Evolutionary conservation across 2,888 invertebrate genomes (phyloP).

Genomic region (Oligia latruncula): DNA sequence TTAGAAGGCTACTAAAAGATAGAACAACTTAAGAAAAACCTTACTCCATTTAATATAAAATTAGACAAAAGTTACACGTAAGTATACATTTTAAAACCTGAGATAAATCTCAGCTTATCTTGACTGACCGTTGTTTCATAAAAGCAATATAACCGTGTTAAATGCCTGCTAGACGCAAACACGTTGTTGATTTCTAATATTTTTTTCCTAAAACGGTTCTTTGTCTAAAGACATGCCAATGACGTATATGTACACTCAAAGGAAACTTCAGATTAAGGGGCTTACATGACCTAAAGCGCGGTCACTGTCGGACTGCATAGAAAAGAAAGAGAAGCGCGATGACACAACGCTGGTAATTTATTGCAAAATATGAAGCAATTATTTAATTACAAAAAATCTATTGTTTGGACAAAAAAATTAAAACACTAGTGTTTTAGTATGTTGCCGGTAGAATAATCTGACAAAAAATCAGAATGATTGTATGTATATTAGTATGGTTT

Average conservation of each 20-base stretch:
- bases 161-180: neutral
- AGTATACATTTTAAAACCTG: neutral
- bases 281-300: too few relatives aligned
- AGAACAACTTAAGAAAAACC: neutral
- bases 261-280: constrained; percentile 4
- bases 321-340: too few relatives aligned
- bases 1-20: neutral
- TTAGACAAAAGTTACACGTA: neutral
- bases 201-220: neutral
- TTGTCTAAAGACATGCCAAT: neutral
- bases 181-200: neutral
- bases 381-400: too few relatives aligned
- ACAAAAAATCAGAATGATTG: too few relatives aligned
- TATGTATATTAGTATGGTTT: too few relatives aligned
- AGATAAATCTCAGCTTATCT: neutral
- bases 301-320: too few relatives aligned
- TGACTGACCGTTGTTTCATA: neutral
- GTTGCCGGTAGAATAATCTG: too few relatives aligned
- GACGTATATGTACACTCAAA: neutral
- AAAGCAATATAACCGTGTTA: too few relatives aligned
- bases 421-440: too few relatives aligned
- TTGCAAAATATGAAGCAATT: too few relatives aligned
- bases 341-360: too few relatives aligned
- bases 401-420: too few relatives aligned
- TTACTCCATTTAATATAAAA: neutral